Conservation (phyloP, 2,797 vertebrate genomes). For the Phoebastria nigripes region DNA sequence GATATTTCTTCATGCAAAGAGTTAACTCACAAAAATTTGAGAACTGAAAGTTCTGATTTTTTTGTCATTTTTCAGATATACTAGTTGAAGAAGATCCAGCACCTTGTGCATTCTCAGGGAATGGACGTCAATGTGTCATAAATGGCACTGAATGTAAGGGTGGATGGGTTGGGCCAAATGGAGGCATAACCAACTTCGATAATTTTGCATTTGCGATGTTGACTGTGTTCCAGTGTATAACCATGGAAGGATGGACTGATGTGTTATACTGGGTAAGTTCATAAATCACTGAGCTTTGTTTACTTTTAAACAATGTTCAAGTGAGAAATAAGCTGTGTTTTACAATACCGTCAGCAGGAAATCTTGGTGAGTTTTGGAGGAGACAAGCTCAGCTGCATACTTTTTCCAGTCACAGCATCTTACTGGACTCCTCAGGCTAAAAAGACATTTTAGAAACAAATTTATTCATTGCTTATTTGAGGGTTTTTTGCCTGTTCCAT, state of each 20-base stretch:
- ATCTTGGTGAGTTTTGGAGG: neutral
- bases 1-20: neutral
- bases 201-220: slow-evolving; percentile 99
- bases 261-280: slow-evolving; percentile 97
- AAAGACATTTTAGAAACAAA: slow-evolving; percentile 5
- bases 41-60: neutral
- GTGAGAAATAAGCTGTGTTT: neutral
- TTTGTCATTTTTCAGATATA: slow-evolving; percentile 72
- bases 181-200: slow-evolving; percentile 98
- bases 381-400: neutral
- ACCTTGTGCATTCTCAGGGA: slow-evolving; percentile 96
- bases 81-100: slow-evolving; percentile 92
- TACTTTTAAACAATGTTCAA: neutral
- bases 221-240: slow-evolving; percentile 98
- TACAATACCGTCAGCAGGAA: neutral
- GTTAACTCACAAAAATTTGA: neutral
- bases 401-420: neutral
- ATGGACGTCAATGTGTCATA: slow-evolving; percentile 89
- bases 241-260: slow-evolving; percentile 99
- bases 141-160: slow-evolving; percentile 93
- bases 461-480: slow-evolving; percentile 8
- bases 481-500: neutral
- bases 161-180: slow-evolving; percentile 95
- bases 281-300: neutral
- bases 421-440: slow-evolving; percentile 18